These are phyloP conservation scores for Carassius carassius DNA, from an alignment of 2,113 vertebrate genomes.

Conservation along the genomic window DNA sequence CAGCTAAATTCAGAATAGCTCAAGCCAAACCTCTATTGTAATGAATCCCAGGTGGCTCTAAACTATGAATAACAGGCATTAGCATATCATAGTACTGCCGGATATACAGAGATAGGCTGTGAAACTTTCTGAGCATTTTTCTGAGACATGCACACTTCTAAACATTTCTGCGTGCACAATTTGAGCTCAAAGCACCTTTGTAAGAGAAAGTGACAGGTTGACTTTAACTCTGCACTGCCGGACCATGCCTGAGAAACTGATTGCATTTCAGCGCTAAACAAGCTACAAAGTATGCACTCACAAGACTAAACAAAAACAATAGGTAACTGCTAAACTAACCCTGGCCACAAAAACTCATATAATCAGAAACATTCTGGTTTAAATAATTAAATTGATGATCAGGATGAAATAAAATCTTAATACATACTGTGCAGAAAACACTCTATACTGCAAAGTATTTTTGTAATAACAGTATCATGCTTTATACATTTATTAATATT, in stretches of 20 bases:
- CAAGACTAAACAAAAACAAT: conserved; percentile 7
- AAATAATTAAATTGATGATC: not conserved
- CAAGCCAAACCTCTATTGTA: not conserved
- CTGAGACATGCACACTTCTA: conserved; percentile 18
- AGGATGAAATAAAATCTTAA: not conserved
- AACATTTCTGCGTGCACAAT: conserved; percentile 11
- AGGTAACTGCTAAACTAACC: not conserved
- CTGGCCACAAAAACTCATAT: not conserved
- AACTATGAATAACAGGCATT: conserved; percentile 36
- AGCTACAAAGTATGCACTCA: not conserved
- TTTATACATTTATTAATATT: not conserved
- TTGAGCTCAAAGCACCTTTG: conserved; percentile 30
- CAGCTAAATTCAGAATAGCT: conserved; percentile 28
- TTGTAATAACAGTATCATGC: not conserved
- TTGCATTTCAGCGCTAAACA: conserved; percentile 2
- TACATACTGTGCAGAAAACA: not conserved
- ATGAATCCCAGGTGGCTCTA: conserved; percentile 31
- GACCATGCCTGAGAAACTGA: not conserved
- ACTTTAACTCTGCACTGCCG: conserved; percentile 6
- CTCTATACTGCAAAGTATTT: not conserved
- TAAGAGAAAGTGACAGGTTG: not conserved
- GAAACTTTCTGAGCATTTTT: conserved; percentile 19
- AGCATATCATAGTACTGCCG: conserved; percentile 32
- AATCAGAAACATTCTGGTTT: not conserved
- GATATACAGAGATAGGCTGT: not conserved